Conservation (phyloP, 2,888 invertebrate genomes). For the Drosophila nr. fundita region DNA sequence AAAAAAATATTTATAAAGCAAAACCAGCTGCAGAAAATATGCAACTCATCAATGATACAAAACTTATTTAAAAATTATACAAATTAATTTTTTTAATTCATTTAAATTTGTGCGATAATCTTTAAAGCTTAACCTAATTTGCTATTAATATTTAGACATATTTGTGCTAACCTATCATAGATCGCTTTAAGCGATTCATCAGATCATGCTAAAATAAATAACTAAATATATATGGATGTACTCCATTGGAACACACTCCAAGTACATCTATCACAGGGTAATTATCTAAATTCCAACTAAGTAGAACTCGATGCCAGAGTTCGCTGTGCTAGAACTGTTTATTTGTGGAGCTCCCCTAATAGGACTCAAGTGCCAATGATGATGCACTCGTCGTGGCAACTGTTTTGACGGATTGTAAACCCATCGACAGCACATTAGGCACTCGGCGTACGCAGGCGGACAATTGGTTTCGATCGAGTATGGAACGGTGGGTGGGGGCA, state of each 20-base stretch:
- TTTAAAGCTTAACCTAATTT: not conserved
- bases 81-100: not conserved
- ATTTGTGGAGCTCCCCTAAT: conserved; percentile 49
- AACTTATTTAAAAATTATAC: not conserved
- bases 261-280: conserved; percentile 19
- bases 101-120: not conserved
- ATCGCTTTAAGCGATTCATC: not conserved
- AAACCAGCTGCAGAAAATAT: not conserved
- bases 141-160: not conserved
- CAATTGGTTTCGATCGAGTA: conserved; percentile 59
- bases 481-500: not conserved
- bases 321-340: conserved; percentile 32
- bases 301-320: conserved; percentile 18
- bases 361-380: conserved; percentile 55
- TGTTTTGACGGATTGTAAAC: conserved; percentile 80
- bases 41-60: not conserved
- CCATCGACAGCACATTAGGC: conserved; percentile 76
- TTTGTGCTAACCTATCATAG: not conserved
- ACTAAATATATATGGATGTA: not conserved
- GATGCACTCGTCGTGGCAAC: conserved; percentile 60
- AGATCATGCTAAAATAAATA: not conserved
- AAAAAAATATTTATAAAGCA: not conserved
- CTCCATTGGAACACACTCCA: not conserved
- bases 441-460: conserved; percentile 56
- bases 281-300: conserved; percentile 45